Evolutionary conservation across 1,140 invertebrate genomes (phyloP), one percentile per base, ranked within the genome.

Genomic region (Macrotrachela quadricornifera): DNA sequence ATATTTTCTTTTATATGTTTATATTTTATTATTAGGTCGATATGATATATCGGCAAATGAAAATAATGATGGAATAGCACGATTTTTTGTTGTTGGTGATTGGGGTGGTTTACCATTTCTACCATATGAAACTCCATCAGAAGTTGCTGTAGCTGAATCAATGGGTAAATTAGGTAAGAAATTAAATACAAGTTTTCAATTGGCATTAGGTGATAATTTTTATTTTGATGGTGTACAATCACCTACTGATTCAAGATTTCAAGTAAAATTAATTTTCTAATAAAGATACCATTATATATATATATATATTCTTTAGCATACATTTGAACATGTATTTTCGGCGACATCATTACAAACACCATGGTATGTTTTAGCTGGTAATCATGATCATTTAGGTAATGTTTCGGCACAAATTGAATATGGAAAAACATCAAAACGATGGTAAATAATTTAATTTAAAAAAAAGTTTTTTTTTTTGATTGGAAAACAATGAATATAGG

Each of bases 321-420:
- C 63, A 46, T 64, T 60, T 57, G 63, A 65, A 51, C 41, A 57
- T 21, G 59, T 65, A 14, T 64, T 59, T 46, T 36, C 46, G 9
- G 51, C 57, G 42, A 47, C 51, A 6, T 55, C 61, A 6, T 56
- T 67, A 11, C 46, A 61, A 6, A 59, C 62, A 15, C 62, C 66
- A 14, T 71, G 70, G 65, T 70, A 62, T 55, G 58, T 69, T 9
- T 57, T 73, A 6, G 67, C 62, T 51, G 69, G 69, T 6, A 71
- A 71, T 59, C 69, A 71, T 57, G 69, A 71, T 56, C 66, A 71
- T 56, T 60, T 68, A 51, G 71, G 69, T 38, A 71, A 70, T 58
- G 61, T 70, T 1, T 57, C 58, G 2, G 71, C 69, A 10, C 65
- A 73, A 57, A 59, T 73, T 41, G 57, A 41, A 46, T 53, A 53